Conservation (phyloP, 2,797 vertebrate genomes). For the Diplodus sargus region DNA sequence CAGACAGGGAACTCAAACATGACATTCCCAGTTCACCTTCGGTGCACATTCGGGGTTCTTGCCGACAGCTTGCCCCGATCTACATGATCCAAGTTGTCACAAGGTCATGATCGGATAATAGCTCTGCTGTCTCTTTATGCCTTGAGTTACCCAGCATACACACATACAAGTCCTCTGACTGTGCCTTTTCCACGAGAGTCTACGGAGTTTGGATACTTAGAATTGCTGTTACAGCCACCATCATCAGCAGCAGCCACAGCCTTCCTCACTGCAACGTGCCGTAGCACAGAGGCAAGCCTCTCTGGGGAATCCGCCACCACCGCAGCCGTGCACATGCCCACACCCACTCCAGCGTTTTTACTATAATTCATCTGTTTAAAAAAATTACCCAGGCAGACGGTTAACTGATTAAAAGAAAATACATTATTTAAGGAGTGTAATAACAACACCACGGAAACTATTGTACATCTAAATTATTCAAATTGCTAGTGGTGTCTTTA, state of each 20-base stretch:
- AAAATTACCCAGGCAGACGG: not conserved
- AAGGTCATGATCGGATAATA: not conserved
- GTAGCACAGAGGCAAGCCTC: not conserved
- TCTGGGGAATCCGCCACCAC: not conserved
- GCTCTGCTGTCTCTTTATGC: not conserved
- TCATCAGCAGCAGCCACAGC: not conserved
- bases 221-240: not conserved
- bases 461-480: slow-evolving; percentile 53
- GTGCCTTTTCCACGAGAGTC: not conserved
- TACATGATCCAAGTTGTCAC: not conserved
- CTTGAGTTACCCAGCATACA: not conserved
- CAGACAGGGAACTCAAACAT: not conserved
- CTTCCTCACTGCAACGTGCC: not conserved
- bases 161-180: not conserved
- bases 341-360: not conserved
- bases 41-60: not conserved
- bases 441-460: slow-evolving; percentile 30
- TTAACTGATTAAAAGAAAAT: slow-evolving; percentile 29
- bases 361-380: slow-evolving; percentile 10
- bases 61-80: not conserved
- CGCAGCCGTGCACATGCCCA: not conserved
- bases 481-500: slow-evolving; percentile 40
- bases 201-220: not conserved
- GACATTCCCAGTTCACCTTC: not conserved
- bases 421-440: slow-evolving; percentile 36